Evolutionary conservation across 1,140 invertebrate genomes (phyloP).

Genomic region (Condylostylus longicornis): DNA sequence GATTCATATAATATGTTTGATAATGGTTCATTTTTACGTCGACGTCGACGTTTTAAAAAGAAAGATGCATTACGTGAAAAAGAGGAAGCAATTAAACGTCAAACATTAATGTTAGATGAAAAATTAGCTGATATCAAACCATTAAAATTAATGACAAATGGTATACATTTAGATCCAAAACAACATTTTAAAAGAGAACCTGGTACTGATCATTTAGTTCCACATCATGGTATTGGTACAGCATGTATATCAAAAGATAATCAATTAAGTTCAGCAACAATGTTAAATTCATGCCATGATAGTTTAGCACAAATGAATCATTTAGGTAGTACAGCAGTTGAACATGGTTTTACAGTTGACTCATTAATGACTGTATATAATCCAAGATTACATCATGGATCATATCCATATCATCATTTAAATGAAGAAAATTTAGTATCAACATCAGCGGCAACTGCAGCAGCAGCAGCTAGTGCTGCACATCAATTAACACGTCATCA

Average conservation of each 20-base stretch:
- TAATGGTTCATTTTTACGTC: constrained; percentile 86
- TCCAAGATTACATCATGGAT: constrained; percentile 29
- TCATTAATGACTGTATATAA: constrained; percentile 32
- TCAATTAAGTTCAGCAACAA: constrained; percentile 16
- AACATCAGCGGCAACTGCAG: constrained; percentile 11
- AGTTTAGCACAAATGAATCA: constrained; percentile 30
- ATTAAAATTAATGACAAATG: constrained; percentile 29
- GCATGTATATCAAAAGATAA: constrained; percentile 23
- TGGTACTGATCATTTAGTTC: constrained; percentile 24
- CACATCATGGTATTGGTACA: constrained; percentile 10
- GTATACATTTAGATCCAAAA: constrained; percentile 18
- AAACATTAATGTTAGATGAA: constrained; percentile 33
- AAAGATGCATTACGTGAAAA: constrained; percentile 81
- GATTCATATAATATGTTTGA: constrained; percentile 98
- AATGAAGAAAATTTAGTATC: constrained; percentile 25
- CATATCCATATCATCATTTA: constrained; percentile 31
- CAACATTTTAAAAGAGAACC: constrained; percentile 8
- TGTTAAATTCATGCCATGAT: constrained; percentile 30
- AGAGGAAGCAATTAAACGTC: constrained; percentile 68
- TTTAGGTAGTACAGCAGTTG: constrained; percentile 17
- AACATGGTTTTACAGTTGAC: constrained; percentile 31
- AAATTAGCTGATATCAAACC: constrained; percentile 31
- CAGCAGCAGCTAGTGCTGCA: constrained; percentile 22
- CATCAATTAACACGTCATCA: constrained; percentile 27
- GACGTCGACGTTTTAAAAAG: constrained; percentile 87